phyloP scores from a whole-genome alignment of 2,888 invertebrate genomes.

The Drosophila kuntzei region DNA sequence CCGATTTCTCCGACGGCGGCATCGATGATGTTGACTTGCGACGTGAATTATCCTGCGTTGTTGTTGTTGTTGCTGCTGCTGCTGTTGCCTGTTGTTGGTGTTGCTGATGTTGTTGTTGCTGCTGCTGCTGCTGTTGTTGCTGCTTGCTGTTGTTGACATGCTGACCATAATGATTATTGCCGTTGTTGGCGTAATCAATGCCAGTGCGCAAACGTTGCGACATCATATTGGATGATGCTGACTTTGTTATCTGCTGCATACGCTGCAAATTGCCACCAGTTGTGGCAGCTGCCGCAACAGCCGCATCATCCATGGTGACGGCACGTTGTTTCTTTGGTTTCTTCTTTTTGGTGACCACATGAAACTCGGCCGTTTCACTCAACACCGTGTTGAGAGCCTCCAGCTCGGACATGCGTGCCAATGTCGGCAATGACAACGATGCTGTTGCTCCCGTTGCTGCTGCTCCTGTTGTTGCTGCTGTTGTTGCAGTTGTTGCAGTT shows the following conservation, averaged over 20 bases:
- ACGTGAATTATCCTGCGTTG: slow-evolving; percentile 84
- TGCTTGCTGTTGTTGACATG: slow-evolving; percentile 43
- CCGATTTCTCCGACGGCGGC: slow-evolving; percentile 94
- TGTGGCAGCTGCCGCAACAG: slow-evolving; percentile 60
- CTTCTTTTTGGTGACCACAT: slow-evolving; percentile 93
- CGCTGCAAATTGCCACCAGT: slow-evolving; percentile 76
- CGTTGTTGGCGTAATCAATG: slow-evolving; percentile 15
- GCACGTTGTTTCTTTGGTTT: slow-evolving; percentile 89
- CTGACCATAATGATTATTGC: slow-evolving; percentile 20
- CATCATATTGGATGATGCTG: slow-evolving; percentile 75
- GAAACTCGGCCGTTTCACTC: slow-evolving; percentile 90
- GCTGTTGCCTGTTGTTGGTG: slow-evolving; percentile 18
- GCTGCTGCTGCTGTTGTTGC: slow-evolving; percentile 28
- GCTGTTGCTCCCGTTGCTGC: slow-evolving; percentile 18
- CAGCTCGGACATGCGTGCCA: slow-evolving; percentile 76
- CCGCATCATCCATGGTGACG: slow-evolving; percentile 74
- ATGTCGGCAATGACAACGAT: slow-evolving; percentile 34
- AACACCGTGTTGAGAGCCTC: slow-evolving; percentile 83
- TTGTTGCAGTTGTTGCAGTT: neutral
- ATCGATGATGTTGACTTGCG: slow-evolving; percentile 91
- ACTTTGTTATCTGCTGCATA: slow-evolving; percentile 80
- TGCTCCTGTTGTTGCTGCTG: slow-evolving; percentile 10
- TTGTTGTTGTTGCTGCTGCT: slow-evolving; percentile 37
- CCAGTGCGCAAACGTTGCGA: slow-evolving; percentile 40
- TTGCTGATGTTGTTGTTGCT: slow-evolving; percentile 1